Evolutionary conservation across 1,140 invertebrate genomes (phyloP).

Genomic region (Penaeus vannamei): DNA sequence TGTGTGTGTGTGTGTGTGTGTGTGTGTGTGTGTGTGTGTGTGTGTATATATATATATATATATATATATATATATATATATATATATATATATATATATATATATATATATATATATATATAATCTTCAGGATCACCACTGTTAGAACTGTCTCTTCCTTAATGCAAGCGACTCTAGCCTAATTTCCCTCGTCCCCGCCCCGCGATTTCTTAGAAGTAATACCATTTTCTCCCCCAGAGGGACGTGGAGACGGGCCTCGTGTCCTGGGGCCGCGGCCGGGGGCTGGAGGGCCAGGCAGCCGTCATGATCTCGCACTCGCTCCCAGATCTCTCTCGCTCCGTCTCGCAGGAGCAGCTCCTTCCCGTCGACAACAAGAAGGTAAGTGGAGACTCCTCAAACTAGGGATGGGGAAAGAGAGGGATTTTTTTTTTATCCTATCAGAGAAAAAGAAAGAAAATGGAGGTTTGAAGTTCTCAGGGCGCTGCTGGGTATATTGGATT

Average conservation of each 20-base stretch:
- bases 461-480: too few species aligned
- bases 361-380: constrained; percentile 72
- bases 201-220: background rate
- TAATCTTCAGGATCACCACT: too few species aligned
- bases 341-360: constrained; percentile 80
- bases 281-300: constrained; percentile 31
- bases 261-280: constrained; percentile 39
- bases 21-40: too few species aligned
- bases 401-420: background rate
- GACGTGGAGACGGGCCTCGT: constrained; percentile 51
- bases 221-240: background rate
- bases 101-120: too few species aligned
- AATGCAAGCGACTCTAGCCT: too few species aligned
- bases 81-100: too few species aligned
- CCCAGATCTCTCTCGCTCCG: constrained; percentile 81
- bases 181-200: background rate
- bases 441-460: background rate
- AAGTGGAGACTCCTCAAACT: background rate
- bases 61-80: too few species aligned
- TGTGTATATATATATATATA: too few species aligned
- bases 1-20: too few species aligned
- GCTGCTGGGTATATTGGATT: too few species aligned
- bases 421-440: background rate
- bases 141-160: too few species aligned
- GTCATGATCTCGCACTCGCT: constrained; percentile 80